Evolutionary conservation across 2,113 vertebrate genomes (phyloP), one percentile per base, ranked within the genome.

Genomic region (Paedocypris sp.): DNA sequence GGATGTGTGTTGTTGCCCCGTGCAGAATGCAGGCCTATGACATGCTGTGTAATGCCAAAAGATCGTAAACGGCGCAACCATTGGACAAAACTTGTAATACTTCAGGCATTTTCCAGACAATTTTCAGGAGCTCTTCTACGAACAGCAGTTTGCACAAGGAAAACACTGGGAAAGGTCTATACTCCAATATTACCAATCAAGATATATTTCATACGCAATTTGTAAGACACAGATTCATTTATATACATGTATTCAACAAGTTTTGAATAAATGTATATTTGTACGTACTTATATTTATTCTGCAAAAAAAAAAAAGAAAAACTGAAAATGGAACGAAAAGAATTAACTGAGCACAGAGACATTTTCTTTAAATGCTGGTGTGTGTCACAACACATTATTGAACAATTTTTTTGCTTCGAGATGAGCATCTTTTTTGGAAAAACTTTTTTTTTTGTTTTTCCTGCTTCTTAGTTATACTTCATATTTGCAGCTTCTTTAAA

Each of bases 181-280:
- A 39, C 13, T 41, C n/a, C 23, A 19, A 8, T 38, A 28, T 41
- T 18, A 28, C 35, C 52, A 12, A 32, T 36, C 43, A 52, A 25
- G 38, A 20, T 32, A 25, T 42, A 31, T 15, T 43, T 29, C 26
- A 57, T 43, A 57, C 42, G 43, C 32, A 32, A 20, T 31, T 29
- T 22, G 46, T 67, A 56, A 67, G 47, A 64, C 56, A 60, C 64
- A 35, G 49, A 38, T 64, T 46, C 50, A 53, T 65, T 43, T 48
- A 51, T 52, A 38, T 64, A 58, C 64, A 72, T 35, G 35, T 54
- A 59, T 64, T 62, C 32, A 62, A 71, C 61, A 49, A 65, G 32
- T 29, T 45, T 59, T 60, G 22, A 51, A 52, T 67, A 22, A 20
- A 43, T 43, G 38, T 58, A 35, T 32, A 54, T 46, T 41, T 54